Conservation (phyloP, 2,113 vertebrate species). For the Recurvirostra avosetta region DNA sequence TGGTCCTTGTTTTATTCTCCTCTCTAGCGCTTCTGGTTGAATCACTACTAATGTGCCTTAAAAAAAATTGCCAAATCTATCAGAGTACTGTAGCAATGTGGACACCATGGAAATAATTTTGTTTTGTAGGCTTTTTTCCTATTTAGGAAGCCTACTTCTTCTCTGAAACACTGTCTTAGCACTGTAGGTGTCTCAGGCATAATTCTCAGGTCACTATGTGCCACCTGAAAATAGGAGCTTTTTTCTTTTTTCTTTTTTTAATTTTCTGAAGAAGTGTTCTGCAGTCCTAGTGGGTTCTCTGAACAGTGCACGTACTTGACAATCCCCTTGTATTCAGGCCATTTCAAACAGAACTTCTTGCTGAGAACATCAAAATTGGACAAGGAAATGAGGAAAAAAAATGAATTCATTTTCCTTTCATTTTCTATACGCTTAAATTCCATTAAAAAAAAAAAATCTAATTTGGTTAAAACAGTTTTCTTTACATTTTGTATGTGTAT, state of each 20-base stretch:
- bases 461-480: neutral
- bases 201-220: neutral
- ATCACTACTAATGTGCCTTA: neutral
- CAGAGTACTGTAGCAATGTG: neutral
- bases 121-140: neutral
- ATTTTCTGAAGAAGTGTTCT: neutral
- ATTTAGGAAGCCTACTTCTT: neutral
- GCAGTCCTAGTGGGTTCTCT: neutral
- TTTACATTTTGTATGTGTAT: neutral
- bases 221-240: neutral
- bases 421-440: neutral
- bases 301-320: neutral
- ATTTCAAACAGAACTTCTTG: neutral
- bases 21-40: neutral
- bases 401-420: neutral
- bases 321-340: neutral
- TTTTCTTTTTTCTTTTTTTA: neutral
- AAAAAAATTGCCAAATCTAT: neutral
- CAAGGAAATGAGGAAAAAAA: neutral
- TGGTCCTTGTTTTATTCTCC: neutral
- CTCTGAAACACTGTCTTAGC: neutral
- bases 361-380: neutral
- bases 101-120: neutral
- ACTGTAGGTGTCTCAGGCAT: neutral
- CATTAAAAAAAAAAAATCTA: neutral